phyloP scores from a whole-genome alignment of 2,888 invertebrate species.

The Molanna angustata region DNA sequence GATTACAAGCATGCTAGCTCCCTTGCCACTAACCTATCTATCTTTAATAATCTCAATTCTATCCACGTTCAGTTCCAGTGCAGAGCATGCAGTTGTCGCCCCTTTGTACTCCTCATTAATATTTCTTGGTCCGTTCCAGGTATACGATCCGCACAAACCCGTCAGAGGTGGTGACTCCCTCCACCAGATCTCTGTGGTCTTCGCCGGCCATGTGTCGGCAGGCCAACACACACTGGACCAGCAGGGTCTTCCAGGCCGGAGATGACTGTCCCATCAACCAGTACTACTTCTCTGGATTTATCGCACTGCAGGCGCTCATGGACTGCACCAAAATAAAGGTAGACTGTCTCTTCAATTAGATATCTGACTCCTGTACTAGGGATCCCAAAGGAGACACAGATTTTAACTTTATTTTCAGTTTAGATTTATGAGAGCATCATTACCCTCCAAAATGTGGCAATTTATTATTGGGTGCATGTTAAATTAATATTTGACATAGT shows the following conservation, averaged over 20 bases:
- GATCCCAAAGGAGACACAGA: too few relatives aligned
- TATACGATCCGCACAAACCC: slow-evolving; percentile 75
- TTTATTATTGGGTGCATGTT: too few relatives aligned
- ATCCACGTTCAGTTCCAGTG: not conserved
- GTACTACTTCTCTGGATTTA: slow-evolving; percentile 74
- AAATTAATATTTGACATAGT: too few relatives aligned
- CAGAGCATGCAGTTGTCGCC: not conserved
- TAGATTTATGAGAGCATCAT: too few relatives aligned
- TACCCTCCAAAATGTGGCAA: too few relatives aligned
- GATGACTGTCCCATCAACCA: slow-evolving; percentile 71
- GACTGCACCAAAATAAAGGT: slow-evolving; percentile 73
- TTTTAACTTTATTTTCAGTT: too few relatives aligned
- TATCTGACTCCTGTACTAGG: too few relatives aligned
- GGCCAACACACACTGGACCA: slow-evolving; percentile 57
- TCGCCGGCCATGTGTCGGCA: slow-evolving; percentile 70
- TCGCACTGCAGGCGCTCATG: slow-evolving; percentile 67
- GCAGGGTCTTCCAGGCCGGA: slow-evolving; percentile 64
- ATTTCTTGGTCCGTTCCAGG: slow-evolving; percentile 41
- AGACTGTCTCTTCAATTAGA: slow-evolving; percentile 34
- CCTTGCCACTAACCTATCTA: too few relatives aligned
- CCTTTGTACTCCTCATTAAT: not conserved
- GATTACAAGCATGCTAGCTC: too few relatives aligned
- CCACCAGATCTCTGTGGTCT: slow-evolving; percentile 62
- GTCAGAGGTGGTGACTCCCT: slow-evolving; percentile 61
- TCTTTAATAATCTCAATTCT: too few relatives aligned